Base-by-base conservation (phyloP, 2,113 vertebrate species). In the Dissostichus mawsoni region DNA sequence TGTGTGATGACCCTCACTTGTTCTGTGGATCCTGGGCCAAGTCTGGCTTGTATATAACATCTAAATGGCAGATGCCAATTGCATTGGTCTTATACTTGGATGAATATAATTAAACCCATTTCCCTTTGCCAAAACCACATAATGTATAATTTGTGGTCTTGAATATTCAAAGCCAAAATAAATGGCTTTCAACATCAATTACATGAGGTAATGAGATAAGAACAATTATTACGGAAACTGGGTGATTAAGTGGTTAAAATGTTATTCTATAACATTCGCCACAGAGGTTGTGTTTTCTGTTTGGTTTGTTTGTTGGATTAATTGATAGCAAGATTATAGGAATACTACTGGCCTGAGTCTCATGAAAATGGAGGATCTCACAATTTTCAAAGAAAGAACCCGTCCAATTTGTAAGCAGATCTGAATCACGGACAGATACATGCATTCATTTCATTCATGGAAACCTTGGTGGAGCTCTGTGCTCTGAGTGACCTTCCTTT, bases 1-100 rank as follows among this genome's bases (percentile, higher is more conserved):
- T 79, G 25, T 81, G 33, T 63, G 66, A 64, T 84, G 69, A 80
- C 55, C 76, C 50, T 82, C 47, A 55, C 64, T 90, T 89, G 88
- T 86, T 90, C 82, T 75, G 69, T 0, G 45, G 48, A 80, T 56
- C 33, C 29, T 36, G 11, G 56, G 66, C 44, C 69, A 86, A 65
- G 68, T 14, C 55, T 58, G 82, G 62, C 57, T 57, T 76, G n/a
- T 69, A 29, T 53, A 73, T 76, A 70, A 61, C 65, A 69, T 65
- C 25, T 50, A 75, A 80, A 74, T 75, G 61, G 18, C 57, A 65
- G 55, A 81, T 41, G 72, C 12, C 6, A 57, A 64, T n/a, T 64
- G 8, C 20, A 41, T n/a, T 23, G 18, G 10, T 58, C 17, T 11
- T 67, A 14, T 33, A 44, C 57, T 55, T 71, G 58, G 47, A 75